Percentiles rank a stretch among this genome's conserved stretches.
These are phyloP conservation scores for Amphiura filiformis DNA, from an alignment of 35 echinoderm and acorn worm genomes.

Conservation along the genomic window DNA sequence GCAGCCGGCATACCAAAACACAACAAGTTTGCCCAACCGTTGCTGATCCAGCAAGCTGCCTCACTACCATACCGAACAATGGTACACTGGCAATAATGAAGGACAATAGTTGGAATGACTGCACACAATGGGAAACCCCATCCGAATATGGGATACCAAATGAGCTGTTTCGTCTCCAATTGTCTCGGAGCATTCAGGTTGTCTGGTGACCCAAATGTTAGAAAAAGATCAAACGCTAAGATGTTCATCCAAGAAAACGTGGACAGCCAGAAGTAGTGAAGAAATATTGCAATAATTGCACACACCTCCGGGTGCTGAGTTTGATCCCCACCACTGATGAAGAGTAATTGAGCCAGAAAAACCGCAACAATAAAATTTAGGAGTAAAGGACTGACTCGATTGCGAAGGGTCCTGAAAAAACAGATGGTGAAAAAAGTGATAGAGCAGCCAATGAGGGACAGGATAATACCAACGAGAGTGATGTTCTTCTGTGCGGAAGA, in stretches of 20 bases:
- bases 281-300: background rate
- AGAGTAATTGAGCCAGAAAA: background rate
- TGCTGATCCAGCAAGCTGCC: background rate
- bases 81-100: background rate
- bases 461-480: too few relatives aligned
- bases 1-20: background rate
- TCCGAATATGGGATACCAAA: background rate
- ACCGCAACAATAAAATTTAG: background rate
- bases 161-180: background rate
- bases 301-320: background rate
- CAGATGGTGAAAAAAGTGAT: slow-evolving; percentile 15
- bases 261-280: background rate
- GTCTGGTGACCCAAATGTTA: background rate
- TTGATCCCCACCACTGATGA: background rate
- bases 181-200: background rate
- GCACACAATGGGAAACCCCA: background rate
- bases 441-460: background rate
- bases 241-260: background rate
- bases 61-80: background rate
- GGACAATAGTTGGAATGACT: background rate
- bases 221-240: background rate
- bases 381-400: background rate
- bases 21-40: background rate
- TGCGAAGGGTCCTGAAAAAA: slow-evolving; percentile 9
- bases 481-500: too few relatives aligned